These are phyloP conservation scores for Aldrovandia affinis DNA, from an alignment of 2,797 vertebrate genomes.

Conservation along the genomic window DNA sequence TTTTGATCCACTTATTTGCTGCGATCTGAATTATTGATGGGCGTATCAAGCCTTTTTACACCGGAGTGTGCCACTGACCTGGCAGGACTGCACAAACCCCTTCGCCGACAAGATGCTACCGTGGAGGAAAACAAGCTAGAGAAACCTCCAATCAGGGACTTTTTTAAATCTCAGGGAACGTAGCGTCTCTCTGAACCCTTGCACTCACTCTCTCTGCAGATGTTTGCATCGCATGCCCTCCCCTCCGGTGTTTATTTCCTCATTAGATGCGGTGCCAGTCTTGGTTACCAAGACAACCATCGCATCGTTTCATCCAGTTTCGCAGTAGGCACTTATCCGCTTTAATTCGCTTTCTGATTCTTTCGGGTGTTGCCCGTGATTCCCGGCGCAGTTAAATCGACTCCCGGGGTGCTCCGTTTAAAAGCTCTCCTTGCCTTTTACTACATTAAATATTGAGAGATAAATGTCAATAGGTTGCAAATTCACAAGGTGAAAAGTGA, in stretches of 20 bases:
- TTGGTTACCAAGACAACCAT: constrained; percentile 72
- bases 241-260: constrained; percentile 54
- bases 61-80: constrained; percentile 4
- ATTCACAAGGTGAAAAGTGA: background rate
- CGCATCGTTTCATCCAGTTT: constrained; percentile 48
- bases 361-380: constrained; percentile 1
- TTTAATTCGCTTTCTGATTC: constrained; percentile 6
- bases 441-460: constrained; percentile 21
- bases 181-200: constrained; percentile 4
- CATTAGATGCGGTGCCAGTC: constrained; percentile 61
- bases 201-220: constrained; percentile 39
- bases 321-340: constrained; percentile 41
- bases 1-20: constrained; percentile 31
- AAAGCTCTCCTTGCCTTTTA: constrained; percentile 24
- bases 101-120: constrained; percentile 12
- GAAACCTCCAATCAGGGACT: constrained; percentile 19
- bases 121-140: constrained; percentile 6
- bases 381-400: constrained; percentile 29
- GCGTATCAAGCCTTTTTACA: constrained; percentile 23
- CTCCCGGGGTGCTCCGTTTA: constrained; percentile 1
- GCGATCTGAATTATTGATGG: constrained; percentile 53
- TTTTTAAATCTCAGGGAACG: background rate
- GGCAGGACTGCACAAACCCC: background rate
- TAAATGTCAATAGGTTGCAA: constrained; percentile 20
- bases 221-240: constrained; percentile 49